Base-by-base conservation (phyloP, 2,797 vertebrate species). In the Typhlichthys subterraneus region DNA sequence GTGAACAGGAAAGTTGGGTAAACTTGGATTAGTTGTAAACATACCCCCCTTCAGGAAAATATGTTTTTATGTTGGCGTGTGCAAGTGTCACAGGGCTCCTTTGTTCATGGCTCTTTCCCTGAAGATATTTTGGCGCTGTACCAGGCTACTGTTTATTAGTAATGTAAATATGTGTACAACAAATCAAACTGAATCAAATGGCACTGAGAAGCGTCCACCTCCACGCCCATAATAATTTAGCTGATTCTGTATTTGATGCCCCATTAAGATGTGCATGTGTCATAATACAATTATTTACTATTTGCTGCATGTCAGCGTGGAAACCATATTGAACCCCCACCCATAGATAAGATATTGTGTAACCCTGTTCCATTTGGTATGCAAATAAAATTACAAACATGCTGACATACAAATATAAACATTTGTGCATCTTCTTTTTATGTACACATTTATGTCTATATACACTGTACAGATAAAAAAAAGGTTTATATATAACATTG, bases 381-480 rank as follows among this genome's bases (percentile, higher is more conserved):
- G 52, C 13, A 62, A 53, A 68, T 50, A 53, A 55, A 54, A 58
- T 4, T 31, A 61, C 55, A 60, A 60, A 67, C 12, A 61, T 57
- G 5, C 58, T 59, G 53, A 9, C 47, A 14, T 79, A 80, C 69
- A 85, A 78, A 52, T 57, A 65, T 85, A 29, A 48, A 48, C 3
- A 48, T 12, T 33, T 57, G 4, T 57, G 70, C 75, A 79, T 84
- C 69, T 76, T 87, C 82, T 80, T 89, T 92, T 90, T 92, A 91
- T 93, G 83, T 92, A 91, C 82, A 92, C 88, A 91, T 91, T 87
- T 92, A 90, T 91, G 80, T 79, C 56, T 92, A 91, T 92, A 73
- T 93, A 93, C 91, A 93, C 91, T 93, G 89, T 93, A 93, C 92
- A 93, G 67, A 77, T 84, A 90, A 93, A 92, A 91, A 92, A 90